Evolutionary conservation across 2,888 invertebrate genomes (phyloP).

Genomic region (Rotaria socialis): DNA sequence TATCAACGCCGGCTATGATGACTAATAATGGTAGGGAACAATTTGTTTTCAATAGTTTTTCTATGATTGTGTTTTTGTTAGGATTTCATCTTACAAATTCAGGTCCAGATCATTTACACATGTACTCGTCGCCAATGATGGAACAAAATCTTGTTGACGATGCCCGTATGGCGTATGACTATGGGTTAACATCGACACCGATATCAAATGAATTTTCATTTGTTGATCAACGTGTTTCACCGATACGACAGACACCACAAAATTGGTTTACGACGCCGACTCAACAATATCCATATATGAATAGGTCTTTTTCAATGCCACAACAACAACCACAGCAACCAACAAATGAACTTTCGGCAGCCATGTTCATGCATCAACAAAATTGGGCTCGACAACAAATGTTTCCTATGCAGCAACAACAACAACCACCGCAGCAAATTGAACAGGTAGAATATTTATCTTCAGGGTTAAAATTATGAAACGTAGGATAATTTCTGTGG

Average conservation of each 20-base stretch:
- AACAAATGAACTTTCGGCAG: not conserved
- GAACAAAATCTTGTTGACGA: conserved; percentile 32
- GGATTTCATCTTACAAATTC: not conserved
- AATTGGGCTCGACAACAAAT: conserved; percentile 1
- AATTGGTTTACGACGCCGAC: not conserved
- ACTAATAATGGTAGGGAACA: not conserved
- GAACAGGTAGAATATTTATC: not conserved
- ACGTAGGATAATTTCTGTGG: too few relatives aligned
- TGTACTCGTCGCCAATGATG: not conserved
- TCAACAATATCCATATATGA: not conserved
- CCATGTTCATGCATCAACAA: not conserved
- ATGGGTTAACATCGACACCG: not conserved
- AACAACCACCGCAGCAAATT: not conserved
- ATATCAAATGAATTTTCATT: conserved; percentile 9
- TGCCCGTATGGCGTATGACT: not conserved
- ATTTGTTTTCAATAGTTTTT: too few relatives aligned
- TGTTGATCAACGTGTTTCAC: conserved; percentile 19
- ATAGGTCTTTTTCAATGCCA: conserved; percentile 1
- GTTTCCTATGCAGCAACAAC: not conserved
- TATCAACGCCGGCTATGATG: not conserved
- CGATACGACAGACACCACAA: not conserved
- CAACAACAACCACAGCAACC: conserved; percentile 27
- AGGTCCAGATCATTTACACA: not conserved
- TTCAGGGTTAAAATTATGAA: too few relatives aligned
- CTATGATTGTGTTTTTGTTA: not conserved